Conservation (phyloP, 1,140 invertebrate species). For the Caerostris darwini region DNA sequence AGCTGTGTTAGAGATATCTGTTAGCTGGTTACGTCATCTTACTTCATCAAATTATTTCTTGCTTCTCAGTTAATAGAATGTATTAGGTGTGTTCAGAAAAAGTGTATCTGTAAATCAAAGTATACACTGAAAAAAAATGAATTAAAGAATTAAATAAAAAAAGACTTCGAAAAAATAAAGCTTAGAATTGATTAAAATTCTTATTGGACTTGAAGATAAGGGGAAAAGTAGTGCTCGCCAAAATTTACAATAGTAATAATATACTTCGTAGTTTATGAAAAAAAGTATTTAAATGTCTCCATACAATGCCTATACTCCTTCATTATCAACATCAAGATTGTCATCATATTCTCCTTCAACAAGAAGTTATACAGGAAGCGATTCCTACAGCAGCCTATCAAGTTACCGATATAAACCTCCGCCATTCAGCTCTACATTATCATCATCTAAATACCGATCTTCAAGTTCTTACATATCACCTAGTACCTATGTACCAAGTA, state of each 20-base stretch:
- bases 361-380: slow-evolving; percentile 37
- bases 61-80: not conserved
- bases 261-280: not conserved
- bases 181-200: not conserved
- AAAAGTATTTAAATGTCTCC: slow-evolving; percentile 51
- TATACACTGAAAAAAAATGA: no score
- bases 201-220: not conserved
- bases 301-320: slow-evolving; percentile 43
- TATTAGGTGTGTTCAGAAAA: not conserved
- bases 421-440: slow-evolving; percentile 51
- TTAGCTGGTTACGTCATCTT: not conserved
- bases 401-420: slow-evolving; percentile 58
- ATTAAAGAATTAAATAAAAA: not conserved
- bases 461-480: slow-evolving; percentile 14
- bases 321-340: slow-evolving; percentile 56
- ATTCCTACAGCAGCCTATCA: not conserved
- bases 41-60: not conserved
- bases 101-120: no score
- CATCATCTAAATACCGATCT: slow-evolving; percentile 54
- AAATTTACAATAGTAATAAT: not conserved
- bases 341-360: slow-evolving; percentile 31
- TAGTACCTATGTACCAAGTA: not conserved
- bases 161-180: not conserved
- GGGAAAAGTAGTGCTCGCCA: no score
- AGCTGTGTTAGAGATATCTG: no score